Conservation (phyloP, 2,888 invertebrate genomes). For the Drosophila paranaensis region DNA sequence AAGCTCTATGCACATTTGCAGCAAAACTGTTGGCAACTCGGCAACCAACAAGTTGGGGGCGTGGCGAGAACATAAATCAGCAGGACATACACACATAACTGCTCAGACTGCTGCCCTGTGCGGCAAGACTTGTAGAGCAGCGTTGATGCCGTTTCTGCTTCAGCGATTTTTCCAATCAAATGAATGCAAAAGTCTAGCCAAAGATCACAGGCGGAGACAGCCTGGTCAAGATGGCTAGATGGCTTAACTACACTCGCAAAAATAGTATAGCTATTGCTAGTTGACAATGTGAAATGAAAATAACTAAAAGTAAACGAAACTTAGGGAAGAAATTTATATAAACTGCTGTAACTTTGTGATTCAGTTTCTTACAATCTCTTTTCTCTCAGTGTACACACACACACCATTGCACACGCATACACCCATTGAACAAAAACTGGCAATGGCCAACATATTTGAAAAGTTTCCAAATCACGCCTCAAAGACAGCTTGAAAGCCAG, state of each 20-base stretch:
- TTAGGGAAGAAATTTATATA: background rate
- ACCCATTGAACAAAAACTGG: conserved; percentile 48
- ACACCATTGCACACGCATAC: conserved; percentile 11
- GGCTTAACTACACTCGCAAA: conserved; percentile 30
- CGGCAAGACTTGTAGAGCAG: conserved; percentile 35
- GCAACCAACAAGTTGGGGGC: background rate
- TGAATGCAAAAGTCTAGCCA: conserved; percentile 68
- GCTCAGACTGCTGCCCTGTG: background rate
- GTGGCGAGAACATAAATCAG: conserved; percentile 34
- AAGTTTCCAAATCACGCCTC: conserved; percentile 80
- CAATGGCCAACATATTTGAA: conserved; percentile 78
- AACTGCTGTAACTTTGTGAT: no score
- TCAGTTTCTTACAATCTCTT: background rate
- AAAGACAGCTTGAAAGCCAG: conserved; percentile 59
- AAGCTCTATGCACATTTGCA: conserved; percentile 42
- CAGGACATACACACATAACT: conserved; percentile 14
- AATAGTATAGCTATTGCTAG: background rate
- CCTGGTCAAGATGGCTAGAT: conserved; percentile 38
- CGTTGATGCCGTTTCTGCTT: conserved; percentile 69
- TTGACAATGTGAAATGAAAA: background rate
- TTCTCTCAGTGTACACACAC: conserved; percentile 12
- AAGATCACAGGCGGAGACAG: conserved; percentile 59
- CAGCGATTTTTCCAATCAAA: conserved; percentile 82
- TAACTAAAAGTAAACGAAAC: no score
- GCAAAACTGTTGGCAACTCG: conserved; percentile 24